Evolutionary conservation across 1,140 invertebrate species (phyloP).

Genomic region (Cardiocondyla obscurior): DNA sequence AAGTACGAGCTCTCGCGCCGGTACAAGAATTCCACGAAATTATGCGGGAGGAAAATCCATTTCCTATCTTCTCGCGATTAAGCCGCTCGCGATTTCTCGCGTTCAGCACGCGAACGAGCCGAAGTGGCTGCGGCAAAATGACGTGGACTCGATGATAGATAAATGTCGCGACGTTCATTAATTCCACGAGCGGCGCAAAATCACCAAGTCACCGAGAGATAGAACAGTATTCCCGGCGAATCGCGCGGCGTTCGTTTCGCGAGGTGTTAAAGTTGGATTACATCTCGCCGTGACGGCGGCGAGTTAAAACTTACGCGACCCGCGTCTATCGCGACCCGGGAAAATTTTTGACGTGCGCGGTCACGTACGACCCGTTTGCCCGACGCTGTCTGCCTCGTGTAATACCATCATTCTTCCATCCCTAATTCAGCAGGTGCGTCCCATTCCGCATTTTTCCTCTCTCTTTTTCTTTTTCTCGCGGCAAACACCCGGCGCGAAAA

Average conservation of each 20-base stretch:
- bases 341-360: slow-evolving; percentile 16
- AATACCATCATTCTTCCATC: slow-evolving; percentile 54
- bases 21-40: not conserved
- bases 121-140: not conserved
- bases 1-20: not conserved
- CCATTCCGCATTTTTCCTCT: not conserved
- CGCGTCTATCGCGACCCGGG: slow-evolving; percentile 8
- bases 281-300: not conserved
- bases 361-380: slow-evolving; percentile 41
- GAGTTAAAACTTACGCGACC: slow-evolving; percentile 16
- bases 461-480: not conserved
- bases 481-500: not conserved
- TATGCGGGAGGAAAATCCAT: not conserved
- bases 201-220: not conserved
- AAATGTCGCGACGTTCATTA: not conserved
- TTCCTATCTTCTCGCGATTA: not conserved
- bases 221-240: not conserved
- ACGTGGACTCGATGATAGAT: not conserved
- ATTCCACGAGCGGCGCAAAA: not conserved
- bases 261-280: slow-evolving; percentile 20
- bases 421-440: slow-evolving; percentile 42
- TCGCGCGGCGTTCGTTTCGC: not conserved
- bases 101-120: not conserved
- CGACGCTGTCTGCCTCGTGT: not conserved
- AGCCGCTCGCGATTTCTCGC: not conserved